A percentile compares a stretch with the other conserved stretches of the same genome.
Evolutionary conservation across 2,797 vertebrate species (phyloP).

Genomic region (Phataginus tetradactyla): DNA sequence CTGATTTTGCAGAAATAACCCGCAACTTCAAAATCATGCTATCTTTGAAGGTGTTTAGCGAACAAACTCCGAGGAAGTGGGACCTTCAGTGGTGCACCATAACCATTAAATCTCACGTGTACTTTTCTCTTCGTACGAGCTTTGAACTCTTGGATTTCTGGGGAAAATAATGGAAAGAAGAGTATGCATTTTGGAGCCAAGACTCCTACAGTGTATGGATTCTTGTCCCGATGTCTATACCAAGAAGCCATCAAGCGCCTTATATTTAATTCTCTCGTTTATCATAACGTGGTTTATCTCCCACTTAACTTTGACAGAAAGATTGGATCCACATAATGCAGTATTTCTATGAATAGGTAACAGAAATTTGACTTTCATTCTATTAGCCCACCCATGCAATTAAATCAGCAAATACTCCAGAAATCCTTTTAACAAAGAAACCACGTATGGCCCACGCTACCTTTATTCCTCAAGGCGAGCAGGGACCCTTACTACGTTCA

Average conservation of each 20-base stretch:
- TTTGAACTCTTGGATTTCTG: background rate
- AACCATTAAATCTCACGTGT: background rate
- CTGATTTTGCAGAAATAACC: background rate
- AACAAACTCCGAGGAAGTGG: background rate
- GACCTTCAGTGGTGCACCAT: accelerated
- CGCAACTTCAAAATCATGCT: background rate
- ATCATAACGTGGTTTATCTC: accelerated
- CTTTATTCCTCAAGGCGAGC: accelerated
- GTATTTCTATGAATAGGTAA: background rate
- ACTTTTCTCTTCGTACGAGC: accelerated
- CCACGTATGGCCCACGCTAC: accelerated
- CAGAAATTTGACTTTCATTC: background rate
- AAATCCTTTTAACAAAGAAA: background rate
- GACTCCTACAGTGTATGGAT: accelerated
- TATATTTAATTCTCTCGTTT: background rate
- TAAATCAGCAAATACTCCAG: too few relatives aligned
- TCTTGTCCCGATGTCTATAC: accelerated
- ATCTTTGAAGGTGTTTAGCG: background rate
- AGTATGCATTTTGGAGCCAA: background rate
- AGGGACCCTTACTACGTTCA: too few relatives aligned
- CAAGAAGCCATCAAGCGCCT: accelerated
- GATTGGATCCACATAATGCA: too few relatives aligned
- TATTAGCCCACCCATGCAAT: background rate
- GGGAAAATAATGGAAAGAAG: background rate
- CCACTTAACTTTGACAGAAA: background rate